Conservation (phyloP, 92 coral and sea anemone genomes). For the Umimayanthus kanabou region DNA sequence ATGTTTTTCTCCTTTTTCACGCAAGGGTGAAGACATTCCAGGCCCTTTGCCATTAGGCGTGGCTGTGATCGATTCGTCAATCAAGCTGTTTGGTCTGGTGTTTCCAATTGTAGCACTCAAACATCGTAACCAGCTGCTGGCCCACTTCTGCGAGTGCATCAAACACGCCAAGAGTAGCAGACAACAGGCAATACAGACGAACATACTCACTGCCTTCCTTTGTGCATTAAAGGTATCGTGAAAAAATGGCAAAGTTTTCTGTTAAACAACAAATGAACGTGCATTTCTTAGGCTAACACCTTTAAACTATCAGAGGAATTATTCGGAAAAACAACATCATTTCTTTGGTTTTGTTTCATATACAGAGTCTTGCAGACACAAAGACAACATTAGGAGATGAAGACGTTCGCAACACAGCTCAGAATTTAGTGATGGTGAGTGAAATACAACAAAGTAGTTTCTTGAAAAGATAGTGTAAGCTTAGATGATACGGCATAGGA, state of each 20-base stretch:
- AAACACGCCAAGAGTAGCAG: conserved; percentile 90
- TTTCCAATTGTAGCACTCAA: conserved; percentile 93
- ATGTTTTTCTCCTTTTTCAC: not conserved
- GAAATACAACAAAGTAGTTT: not conserved
- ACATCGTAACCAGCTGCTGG: conserved; percentile 92
- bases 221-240: conserved; percentile 81
- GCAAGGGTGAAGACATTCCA: conserved; percentile 90
- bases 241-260: not conserved
- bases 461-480: not conserved
- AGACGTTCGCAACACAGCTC: conserved; percentile 93
- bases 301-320: not conserved
- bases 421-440: conserved; percentile 88
- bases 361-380: conserved; percentile 79
- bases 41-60: conserved; percentile 98
- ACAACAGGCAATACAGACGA: conserved; percentile 96
- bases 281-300: not conserved
- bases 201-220: conserved; percentile 94
- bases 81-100: conserved; percentile 90
- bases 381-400: conserved; percentile 95
- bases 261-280: not conserved
- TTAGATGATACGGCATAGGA: not conserved
- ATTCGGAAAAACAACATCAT: not conserved
- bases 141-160: conserved; percentile 92
- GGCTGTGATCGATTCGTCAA: conserved; percentile 94
- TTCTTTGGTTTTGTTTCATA: not conserved